Conservation (phyloP, 2,797 vertebrate species). For the Bradypus variegatus region DNA sequence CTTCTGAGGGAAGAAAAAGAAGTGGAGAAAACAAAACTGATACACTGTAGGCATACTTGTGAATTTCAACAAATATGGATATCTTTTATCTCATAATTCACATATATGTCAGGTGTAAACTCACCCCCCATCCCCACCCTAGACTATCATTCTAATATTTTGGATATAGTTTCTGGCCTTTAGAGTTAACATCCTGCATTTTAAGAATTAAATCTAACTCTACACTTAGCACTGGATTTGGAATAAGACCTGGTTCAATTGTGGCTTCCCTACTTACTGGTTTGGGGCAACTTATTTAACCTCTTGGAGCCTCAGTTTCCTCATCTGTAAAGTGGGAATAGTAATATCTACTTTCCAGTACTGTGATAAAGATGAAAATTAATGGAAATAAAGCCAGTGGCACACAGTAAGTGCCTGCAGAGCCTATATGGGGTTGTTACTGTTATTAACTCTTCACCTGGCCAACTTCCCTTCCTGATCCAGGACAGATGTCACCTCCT, state of each 20-base stretch:
- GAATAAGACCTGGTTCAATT: not conserved
- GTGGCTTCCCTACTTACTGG: not conserved
- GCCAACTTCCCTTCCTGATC: not conserved
- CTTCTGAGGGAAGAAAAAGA: conserved; percentile 16
- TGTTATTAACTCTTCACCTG: not conserved
- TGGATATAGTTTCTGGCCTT: not conserved
- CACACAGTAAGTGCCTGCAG: not conserved
- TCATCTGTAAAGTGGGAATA: conserved; percentile 1
- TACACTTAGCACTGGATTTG: conserved; percentile 4
- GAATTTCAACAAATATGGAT: not conserved
- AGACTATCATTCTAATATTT: not conserved
- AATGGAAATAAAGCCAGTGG: not conserved
- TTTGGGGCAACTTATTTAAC: not conserved
- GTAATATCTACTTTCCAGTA: not conserved
- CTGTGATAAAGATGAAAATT: not conserved
- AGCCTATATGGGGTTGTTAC: not conserved
- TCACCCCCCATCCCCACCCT: not conserved
- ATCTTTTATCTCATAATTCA: conserved; percentile 7
- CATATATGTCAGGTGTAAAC: not conserved
- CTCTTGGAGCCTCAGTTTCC: not conserved
- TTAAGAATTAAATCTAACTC: not conserved
- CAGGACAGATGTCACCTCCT: not conserved
- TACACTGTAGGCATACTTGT: not conserved
- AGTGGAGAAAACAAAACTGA: conserved; percentile 33
- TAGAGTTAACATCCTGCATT: not conserved